These are phyloP conservation scores for Leptogaster cylindrica DNA, from an alignment of 2,888 invertebrate genomes.

Conservation along the genomic window DNA sequence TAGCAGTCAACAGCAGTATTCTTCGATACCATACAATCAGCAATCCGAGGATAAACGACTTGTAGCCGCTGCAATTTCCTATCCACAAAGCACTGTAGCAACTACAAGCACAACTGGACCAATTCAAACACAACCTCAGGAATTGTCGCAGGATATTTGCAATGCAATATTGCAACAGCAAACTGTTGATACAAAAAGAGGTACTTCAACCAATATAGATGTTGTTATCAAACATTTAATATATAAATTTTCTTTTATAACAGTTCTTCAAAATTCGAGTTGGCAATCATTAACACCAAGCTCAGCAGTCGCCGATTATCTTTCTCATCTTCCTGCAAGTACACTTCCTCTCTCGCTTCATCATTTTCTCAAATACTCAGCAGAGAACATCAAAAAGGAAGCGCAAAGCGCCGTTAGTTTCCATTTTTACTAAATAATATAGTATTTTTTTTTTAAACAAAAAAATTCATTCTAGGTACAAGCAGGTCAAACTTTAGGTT, in stretches of 20 bases:
- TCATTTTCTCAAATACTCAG: constrained; percentile 83
- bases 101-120: constrained; percentile 52
- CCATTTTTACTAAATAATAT: no score
- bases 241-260: constrained; percentile 6
- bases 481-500: constrained; percentile 37
- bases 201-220: constrained; percentile 45
- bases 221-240: background rate
- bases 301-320: constrained; percentile 83
- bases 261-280: constrained; percentile 61
- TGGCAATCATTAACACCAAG: constrained; percentile 68
- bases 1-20: constrained; percentile 55
- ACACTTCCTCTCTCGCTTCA: constrained; percentile 79
- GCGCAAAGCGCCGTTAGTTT: constrained; percentile 63
- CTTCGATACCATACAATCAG: constrained; percentile 51
- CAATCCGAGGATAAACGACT: constrained; percentile 53
- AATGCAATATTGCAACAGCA: constrained; percentile 61
- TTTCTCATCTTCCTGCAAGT: constrained; percentile 78
- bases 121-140: constrained; percentile 58
- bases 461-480: constrained; percentile 43
- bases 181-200: constrained; percentile 57
- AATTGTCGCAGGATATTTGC: constrained; percentile 61
- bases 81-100: constrained; percentile 55
- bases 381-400: constrained; percentile 78
- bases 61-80: constrained; percentile 54
- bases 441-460: background rate